Evolutionary conservation across 2,888 invertebrate genomes (phyloP).

Genomic region (Brachycybe producta): DNA sequence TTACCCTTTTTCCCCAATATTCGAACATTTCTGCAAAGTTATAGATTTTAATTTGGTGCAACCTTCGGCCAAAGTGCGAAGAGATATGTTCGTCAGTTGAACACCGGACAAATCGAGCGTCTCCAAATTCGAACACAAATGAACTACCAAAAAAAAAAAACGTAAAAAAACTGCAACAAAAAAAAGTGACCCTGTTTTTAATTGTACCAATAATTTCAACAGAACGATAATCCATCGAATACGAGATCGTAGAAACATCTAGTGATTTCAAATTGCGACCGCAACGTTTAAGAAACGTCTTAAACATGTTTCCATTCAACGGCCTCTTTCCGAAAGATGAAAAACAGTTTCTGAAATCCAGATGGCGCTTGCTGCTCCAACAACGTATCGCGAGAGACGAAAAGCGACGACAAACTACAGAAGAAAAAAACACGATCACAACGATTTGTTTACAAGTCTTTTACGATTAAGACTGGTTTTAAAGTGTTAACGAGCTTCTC

Average conservation of each 20-base stretch:
- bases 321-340: not conserved
- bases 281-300: not conserved
- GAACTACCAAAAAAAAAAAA: not conserved
- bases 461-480: too few relatives aligned
- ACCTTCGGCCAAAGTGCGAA: not conserved
- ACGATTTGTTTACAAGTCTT: too few relatives aligned
- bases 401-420: not conserved
- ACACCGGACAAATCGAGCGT: not conserved
- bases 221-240: not conserved
- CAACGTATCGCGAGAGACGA: not conserved
- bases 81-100: not conserved
- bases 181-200: not conserved
- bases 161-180: not conserved
- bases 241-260: not conserved
- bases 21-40: not conserved
- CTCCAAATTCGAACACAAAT: not conserved
- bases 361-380: not conserved
- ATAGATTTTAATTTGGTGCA: not conserved
- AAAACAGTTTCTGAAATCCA: slow-evolving; percentile 1
- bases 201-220: slow-evolving; percentile 3
- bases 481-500: too few relatives aligned
- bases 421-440: not conserved
- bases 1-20: slow-evolving; percentile 9
- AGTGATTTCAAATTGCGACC: not conserved
- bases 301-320: not conserved